Evolutionary conservation across 2,888 invertebrate genomes (phyloP), one percentile per base, ranked within the genome.

Genomic region (Drosophila dives): DNA sequence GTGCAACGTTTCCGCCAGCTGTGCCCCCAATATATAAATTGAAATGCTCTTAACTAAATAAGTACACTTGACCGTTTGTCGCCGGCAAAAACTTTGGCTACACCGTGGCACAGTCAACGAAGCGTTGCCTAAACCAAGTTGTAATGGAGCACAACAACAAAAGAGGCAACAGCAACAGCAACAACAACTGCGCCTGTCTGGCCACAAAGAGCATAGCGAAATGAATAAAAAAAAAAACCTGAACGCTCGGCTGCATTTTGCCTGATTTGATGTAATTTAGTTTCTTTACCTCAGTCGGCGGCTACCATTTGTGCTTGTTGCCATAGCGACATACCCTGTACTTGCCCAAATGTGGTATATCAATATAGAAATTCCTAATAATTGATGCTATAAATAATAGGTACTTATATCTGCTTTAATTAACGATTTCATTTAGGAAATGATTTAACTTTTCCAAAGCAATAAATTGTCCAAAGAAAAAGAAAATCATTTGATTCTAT

Each of bases 231-330:
- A 51, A 49, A 50, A 17, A 53, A 72, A 82, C 76, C 72, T 82
- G 69, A 80, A 85, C 80, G 85, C 82, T 85, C 75, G 68, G 76
- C 69, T 85, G 85, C 87, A 82, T 87, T 84, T 86, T 80, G 82
- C 82, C 84, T 86, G 87, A 78, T 75, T 84, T 86, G 72, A 82
- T 86, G 85, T 86, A 85, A 85, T 85, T 84, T 86, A 59, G 78
- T 78, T 81, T 67, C 75, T 72, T 73, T 73, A 53, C 72, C 56
- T 80, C 60, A 68, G 34, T 50, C 72, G 76, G 61, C 62, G 69
- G 58, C 60, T 64, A 61, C 63, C 70, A 67, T 68, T 70, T 58
- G 67, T 60, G 67, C 42, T 71, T 59, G 54, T 59, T 50, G 42
- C 63, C 60, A 64, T 73, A 48, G 56, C 26, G 58, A 68, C 64